These are phyloP conservation scores for Aricia artaxerxes DNA, from an alignment of 2,888 invertebrate species.

Conservation along the genomic window DNA sequence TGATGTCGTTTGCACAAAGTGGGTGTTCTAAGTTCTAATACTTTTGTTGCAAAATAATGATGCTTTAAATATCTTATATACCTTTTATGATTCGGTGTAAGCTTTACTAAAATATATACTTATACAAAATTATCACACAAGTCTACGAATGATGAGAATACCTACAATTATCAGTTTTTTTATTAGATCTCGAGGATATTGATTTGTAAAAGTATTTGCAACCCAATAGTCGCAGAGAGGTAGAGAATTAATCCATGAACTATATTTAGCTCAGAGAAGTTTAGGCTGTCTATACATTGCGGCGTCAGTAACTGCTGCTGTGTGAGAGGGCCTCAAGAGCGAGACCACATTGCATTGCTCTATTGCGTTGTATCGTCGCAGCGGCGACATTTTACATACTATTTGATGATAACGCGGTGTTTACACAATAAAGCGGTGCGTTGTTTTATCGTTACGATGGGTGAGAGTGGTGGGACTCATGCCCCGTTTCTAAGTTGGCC, in stretches of 20 bases:
- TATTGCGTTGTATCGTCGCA: not conserved
- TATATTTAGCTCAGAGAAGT: not conserved
- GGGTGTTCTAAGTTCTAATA: not conserved
- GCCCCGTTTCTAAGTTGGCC: no score
- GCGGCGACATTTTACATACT: no score
- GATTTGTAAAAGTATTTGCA: not conserved
- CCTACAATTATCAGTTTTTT: not conserved
- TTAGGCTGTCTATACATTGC: not conserved
- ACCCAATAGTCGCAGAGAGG: not conserved
- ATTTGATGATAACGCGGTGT: no score
- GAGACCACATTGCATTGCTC: not conserved
- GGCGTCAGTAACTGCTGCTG: not conserved
- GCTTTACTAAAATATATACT: slow-evolving; percentile 5
- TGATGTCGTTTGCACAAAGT: slow-evolving; percentile 27
- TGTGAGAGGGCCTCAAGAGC: not conserved
- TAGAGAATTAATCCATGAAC: not conserved
- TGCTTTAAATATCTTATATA: slow-evolving; percentile 18
- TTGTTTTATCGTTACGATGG: no score
- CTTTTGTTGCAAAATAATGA: not conserved
- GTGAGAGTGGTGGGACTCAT: no score
- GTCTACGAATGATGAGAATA: not conserved
- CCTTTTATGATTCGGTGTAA: slow-evolving; percentile 13
- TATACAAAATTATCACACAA: not conserved
- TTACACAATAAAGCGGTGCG: no score
- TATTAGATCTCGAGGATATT: not conserved